These are phyloP conservation scores for Horisme vitalbata DNA, from an alignment of 2,888 invertebrate species.

Conservation along the genomic window DNA sequence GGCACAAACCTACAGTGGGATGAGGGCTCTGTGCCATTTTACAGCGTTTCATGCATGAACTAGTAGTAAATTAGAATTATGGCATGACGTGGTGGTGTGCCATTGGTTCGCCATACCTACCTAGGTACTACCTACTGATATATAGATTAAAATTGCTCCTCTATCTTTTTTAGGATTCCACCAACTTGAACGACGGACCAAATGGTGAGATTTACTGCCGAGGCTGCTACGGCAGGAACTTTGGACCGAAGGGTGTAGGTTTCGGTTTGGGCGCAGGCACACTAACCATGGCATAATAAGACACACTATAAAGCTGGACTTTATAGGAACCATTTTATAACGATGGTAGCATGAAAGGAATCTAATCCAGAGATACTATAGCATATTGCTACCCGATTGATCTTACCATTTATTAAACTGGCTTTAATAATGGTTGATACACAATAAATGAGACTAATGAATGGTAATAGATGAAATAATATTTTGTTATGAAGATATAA, in stretches of 20 bases:
- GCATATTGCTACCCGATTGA: slow-evolving; percentile 63
- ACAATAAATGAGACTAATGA: slow-evolving; percentile 71
- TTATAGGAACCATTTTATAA: slow-evolving; percentile 60
- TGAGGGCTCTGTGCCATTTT: neutral
- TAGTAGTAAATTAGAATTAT: too few species aligned
- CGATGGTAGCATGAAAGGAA: slow-evolving; percentile 73
- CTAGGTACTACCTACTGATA: too few species aligned
- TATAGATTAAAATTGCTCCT: neutral
- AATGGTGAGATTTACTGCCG: slow-evolving; percentile 97
- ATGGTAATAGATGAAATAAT: slow-evolving; percentile 57
- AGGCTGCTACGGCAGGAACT: slow-evolving; percentile 93
- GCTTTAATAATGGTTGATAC: slow-evolving; percentile 81
- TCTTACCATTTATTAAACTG: slow-evolving; percentile 81
- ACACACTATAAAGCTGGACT: slow-evolving; percentile 72
- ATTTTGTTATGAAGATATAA: slow-evolving; percentile 80
- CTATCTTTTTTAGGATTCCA: slow-evolving; percentile 86
- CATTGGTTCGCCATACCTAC: too few species aligned
- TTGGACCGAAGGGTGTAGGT: slow-evolving; percentile 94
- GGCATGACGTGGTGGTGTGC: too few species aligned
- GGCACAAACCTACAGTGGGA: too few species aligned
- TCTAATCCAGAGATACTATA: slow-evolving; percentile 55
- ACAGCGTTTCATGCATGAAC: too few species aligned
- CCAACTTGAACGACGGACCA: slow-evolving; percentile 95
- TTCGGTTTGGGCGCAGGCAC: slow-evolving; percentile 96
- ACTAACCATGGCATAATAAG: slow-evolving; percentile 90